Base-by-base conservation (phyloP, 2,888 invertebrate genomes). In the Pomacea canaliculata region DNA sequence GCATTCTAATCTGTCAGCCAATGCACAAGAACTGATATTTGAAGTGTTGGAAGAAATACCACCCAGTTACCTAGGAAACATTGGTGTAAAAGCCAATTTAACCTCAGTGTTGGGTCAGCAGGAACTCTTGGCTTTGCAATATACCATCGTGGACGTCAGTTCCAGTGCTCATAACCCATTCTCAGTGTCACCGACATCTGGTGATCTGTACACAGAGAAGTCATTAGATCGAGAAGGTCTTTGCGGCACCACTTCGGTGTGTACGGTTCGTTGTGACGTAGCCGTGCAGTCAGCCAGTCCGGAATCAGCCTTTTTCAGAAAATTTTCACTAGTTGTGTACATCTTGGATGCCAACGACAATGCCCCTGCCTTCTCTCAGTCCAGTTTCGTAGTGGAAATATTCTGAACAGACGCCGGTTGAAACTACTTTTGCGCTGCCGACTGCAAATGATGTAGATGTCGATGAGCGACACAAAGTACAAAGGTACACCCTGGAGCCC, bases 301-400 rank as follows among this genome's bases (percentile, higher is more conserved):
- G 46, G 68, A 59, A 59, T 72, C 73, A 66, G 76, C 70, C 71
- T 80, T 78, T 63, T 75, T 81, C 76, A 74, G 76, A n/a, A 79
- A 78, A 62, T 76, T 78, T 74, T 70, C 70, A 37, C 73, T 82
- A 37, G 60, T 75, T 27, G 76, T 82, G 13, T 73, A 76, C 12
- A 69, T 82, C 3, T 49, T 75, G 46, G 81, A 82, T 70, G 73
- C 75, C 69, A 82, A 82, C 67, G 81, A 82, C 51, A 77, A 80
- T 62, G 60, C 71, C 19, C 81, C 81, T 13, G 49, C 56, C 16
- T 82, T 80, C 65, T 37, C 56, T 7, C 70, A 76, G 62, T 71
- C 76, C n/a, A 71, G n/a, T 18, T 82, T 70, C 37, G 62, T 70
- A 37, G 70, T 71, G 60, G 71, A 71, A 18, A 60, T 82, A n/a